Conservation (phyloP, 2,797 vertebrate genomes). For the Hemitrygon akajei region DNA sequence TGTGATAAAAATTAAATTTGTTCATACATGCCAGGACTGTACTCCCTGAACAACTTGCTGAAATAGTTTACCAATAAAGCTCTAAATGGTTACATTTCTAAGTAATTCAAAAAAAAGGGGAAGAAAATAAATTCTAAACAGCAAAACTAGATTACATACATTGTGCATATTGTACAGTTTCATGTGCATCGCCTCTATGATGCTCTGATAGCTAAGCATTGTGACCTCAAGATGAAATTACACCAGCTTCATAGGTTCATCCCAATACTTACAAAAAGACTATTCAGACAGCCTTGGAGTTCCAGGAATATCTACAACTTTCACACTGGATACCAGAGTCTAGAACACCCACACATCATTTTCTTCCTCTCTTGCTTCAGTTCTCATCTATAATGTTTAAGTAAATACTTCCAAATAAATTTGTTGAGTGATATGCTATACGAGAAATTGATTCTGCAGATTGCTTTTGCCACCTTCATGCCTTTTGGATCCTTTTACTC, state of each 20-base stretch:
- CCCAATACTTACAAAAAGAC: background rate
- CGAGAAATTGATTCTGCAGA: background rate
- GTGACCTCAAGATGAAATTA: background rate
- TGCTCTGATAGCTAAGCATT: background rate
- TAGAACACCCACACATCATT: background rate
- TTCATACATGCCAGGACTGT: background rate
- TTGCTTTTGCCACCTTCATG: background rate
- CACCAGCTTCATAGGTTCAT: background rate
- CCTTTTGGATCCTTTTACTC: background rate
- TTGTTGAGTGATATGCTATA: background rate
- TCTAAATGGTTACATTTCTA: background rate
- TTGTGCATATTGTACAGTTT: background rate
- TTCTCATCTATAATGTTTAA: background rate
- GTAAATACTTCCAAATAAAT: background rate
- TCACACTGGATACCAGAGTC: background rate
- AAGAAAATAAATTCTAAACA: background rate
- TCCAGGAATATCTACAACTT: background rate
- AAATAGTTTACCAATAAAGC: background rate
- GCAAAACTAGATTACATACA: background rate
- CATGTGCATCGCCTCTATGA: background rate
- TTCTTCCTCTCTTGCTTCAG: background rate
- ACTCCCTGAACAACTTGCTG: background rate
- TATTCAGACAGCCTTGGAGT: background rate
- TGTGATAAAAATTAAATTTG: no score
- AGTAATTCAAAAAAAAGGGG: background rate